phyloP scores from a whole-genome alignment of 2,797 vertebrate genomes.

The Mycteria americana region DNA sequence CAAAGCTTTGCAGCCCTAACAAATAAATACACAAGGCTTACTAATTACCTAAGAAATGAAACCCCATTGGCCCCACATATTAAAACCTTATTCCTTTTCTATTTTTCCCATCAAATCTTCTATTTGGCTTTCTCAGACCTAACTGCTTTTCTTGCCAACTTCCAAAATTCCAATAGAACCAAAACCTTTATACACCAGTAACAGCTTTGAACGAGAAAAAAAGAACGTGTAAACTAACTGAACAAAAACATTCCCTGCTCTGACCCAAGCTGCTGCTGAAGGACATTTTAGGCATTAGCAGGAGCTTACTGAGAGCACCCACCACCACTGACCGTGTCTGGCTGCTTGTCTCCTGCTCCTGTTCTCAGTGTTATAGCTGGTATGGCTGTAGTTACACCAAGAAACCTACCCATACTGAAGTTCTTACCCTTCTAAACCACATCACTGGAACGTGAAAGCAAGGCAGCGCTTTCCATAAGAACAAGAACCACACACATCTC shows the following conservation, averaged over 20 bases:
- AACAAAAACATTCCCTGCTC: not conserved
- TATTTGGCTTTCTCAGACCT: not conserved
- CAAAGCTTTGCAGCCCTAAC: not conserved
- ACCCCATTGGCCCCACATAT: not conserved
- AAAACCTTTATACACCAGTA: not conserved
- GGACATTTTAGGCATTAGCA: not conserved
- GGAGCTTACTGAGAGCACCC: not conserved
- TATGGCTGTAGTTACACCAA: not conserved
- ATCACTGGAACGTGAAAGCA: not conserved
- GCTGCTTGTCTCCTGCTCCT: not conserved
- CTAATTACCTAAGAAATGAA: not conserved
- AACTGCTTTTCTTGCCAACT: not conserved
- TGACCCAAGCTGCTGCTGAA: not conserved
- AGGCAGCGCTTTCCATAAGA: not conserved
- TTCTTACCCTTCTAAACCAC: not conserved
- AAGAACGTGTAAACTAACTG: not conserved
- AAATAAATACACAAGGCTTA: not conserved
- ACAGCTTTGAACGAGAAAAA: not conserved
- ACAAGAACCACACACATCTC: accelerated
- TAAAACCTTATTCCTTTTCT: not conserved
- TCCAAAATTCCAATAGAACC: not conserved
- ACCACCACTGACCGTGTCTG: too few relatives aligned
- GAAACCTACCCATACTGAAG: not conserved
- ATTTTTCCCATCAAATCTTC: not conserved
- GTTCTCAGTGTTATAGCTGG: not conserved